Evolutionary conservation across 2,797 vertebrate species (phyloP).

Genomic region (Parotocinclus haroldoi): DNA sequence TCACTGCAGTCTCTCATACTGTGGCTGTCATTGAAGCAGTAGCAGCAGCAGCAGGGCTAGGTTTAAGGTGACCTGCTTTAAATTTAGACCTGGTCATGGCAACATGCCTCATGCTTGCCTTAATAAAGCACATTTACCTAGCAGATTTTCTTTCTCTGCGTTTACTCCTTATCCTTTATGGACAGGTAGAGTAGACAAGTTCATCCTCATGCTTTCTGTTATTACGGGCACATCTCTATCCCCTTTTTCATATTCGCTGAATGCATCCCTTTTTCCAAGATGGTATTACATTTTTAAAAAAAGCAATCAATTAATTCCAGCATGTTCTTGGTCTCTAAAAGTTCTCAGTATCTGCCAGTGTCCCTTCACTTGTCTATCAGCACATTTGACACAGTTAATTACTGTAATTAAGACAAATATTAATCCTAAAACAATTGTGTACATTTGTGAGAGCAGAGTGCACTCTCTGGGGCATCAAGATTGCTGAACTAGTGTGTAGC

Average conservation of each 20-base stretch:
- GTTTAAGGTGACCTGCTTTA: constrained; percentile 80
- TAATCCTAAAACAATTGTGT: constrained; percentile 17
- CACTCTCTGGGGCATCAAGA: constrained; percentile 34
- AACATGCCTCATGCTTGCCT: constrained; percentile 71
- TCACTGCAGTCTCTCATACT: constrained; percentile 65
- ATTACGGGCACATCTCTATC: not conserved
- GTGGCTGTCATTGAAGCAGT: constrained; percentile 72
- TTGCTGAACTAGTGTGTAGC: constrained; percentile 25
- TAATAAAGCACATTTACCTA: constrained; percentile 74
- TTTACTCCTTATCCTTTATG: constrained; percentile 12
- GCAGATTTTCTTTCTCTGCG: constrained; percentile 37
- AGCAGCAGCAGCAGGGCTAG: constrained; percentile 61
- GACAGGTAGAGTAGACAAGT: constrained; percentile 10
- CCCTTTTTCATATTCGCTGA: too few relatives aligned
- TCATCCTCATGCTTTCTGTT: not conserved
- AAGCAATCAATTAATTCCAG: too few relatives aligned
- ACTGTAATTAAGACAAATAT: constrained; percentile 39
- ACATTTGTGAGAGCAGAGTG: constrained; percentile 17
- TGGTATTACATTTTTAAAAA: too few relatives aligned
- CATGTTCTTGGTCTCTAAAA: too few relatives aligned
- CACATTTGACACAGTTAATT: constrained; percentile 30
- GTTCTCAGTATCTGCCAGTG: too few relatives aligned
- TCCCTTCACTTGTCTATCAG: constrained; percentile 27
- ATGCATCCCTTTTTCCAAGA: too few relatives aligned
- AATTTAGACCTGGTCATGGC: constrained; percentile 79